Conservation (phyloP, 1,140 invertebrate genomes). For the Akabosia matsudoensis region DNA sequence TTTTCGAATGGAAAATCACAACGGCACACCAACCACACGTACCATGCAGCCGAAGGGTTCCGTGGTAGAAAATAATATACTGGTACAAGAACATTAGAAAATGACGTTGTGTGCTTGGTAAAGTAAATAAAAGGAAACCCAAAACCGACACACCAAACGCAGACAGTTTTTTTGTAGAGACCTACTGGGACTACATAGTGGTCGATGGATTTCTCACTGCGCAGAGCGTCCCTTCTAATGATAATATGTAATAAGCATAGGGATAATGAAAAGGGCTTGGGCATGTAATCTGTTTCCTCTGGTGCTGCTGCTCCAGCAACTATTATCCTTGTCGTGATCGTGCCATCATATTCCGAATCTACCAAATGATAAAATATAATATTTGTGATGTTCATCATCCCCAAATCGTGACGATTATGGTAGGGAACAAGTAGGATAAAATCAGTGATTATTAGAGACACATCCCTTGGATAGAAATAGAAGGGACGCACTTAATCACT, state of each 20-base stretch:
- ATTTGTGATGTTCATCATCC: background rate
- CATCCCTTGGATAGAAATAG: too few species aligned
- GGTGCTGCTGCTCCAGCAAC: background rate
- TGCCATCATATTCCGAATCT: too few species aligned
- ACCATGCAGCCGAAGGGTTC: background rate
- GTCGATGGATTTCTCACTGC: background rate
- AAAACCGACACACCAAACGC: too few species aligned
- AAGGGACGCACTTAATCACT: too few species aligned
- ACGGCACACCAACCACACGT: background rate
- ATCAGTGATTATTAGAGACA: too few species aligned
- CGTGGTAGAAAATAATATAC: too few species aligned
- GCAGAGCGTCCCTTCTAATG: background rate
- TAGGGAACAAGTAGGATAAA: background rate
- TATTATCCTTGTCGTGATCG: background rate
- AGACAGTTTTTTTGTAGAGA: too few species aligned
- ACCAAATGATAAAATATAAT: background rate
- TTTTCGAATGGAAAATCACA: background rate
- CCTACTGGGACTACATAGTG: too few species aligned
- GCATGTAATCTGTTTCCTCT: constrained; percentile 7
- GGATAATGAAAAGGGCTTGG: constrained; percentile 1
- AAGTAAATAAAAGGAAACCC: background rate
- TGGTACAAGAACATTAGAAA: background rate
- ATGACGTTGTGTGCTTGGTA: background rate
- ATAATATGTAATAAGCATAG: background rate
- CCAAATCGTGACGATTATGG: background rate